Base-by-base conservation (phyloP, 1,140 invertebrate species). In the Drosophila paulistorum region DNA sequence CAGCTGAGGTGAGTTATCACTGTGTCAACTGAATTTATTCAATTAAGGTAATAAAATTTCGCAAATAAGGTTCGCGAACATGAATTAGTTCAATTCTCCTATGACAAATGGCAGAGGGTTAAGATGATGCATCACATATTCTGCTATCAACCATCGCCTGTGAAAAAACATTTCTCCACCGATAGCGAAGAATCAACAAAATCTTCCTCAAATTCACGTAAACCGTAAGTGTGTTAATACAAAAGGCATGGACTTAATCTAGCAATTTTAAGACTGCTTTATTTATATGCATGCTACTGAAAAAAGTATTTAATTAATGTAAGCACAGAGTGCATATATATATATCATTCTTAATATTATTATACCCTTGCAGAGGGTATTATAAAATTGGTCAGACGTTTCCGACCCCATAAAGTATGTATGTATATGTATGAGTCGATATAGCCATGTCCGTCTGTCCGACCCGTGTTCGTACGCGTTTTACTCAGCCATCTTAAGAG, bases 41-140 rank as follows among this genome's bases (percentile, higher is more conserved):
- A 3, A 9, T 35, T 14, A 35, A 17, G n/a, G 2, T 45, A 51
- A 5, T 30, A 17, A 13, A 7, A 7, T 55, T 14, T 1, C 35
- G 7, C 2, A 33, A 13, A 10, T 0, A 20, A 95, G 94, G 94
- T 97, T 3, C 94, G 96, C 7, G 96, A 97, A 91, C 95, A 96
- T 85, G 96, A 97, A 91, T 93, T 97, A 13, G 96, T 97, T 9
- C 94, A 95, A 48, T 97, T 97, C 77, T 96, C 95, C 10, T 97
- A 97, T 77, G 95, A 95, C 59, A 95, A 95, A 75, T 97, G 96
- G 96, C 95, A 95, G 75, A 94, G 95, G 6, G 96, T 97, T 0
- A 95, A 95, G 79, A 95, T 97, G 93, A 95, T 98, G 92, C 96
- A 97, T 92, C 96, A 97, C 73, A 95, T 97, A 45, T 97, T 97